These are phyloP conservation scores for Anastatus disparis DNA, from an alignment of 1,140 invertebrate species.

Conservation along the genomic window DNA sequence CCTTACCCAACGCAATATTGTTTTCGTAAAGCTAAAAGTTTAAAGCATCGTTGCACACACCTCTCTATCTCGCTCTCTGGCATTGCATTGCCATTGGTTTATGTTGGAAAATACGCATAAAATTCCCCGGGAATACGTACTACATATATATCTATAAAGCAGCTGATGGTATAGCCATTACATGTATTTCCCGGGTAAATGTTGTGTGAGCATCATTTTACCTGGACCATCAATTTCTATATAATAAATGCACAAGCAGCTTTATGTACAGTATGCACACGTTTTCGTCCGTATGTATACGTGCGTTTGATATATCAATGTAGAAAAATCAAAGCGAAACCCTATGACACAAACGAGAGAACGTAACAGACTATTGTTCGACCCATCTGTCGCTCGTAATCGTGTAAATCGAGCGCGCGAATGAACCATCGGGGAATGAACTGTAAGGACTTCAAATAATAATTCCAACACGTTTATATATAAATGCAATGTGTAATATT, in stretches of 20 bases:
- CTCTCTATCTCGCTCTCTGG: too few species aligned
- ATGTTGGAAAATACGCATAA: too few species aligned
- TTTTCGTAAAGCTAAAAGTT: too few species aligned
- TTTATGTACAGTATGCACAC: too few species aligned
- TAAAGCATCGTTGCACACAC: too few species aligned
- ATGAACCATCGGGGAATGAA: neutral
- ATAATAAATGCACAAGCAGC: too few species aligned
- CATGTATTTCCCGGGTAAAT: neutral
- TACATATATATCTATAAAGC: neutral
- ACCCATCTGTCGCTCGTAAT: conserved; percentile 23
- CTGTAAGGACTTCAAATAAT: neutral
- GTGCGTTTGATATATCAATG: too few species aligned
- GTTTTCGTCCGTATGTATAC: neutral
- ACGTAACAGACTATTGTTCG: conserved; percentile 9
- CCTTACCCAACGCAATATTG: too few species aligned
- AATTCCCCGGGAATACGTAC: neutral
- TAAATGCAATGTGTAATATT: too few species aligned
- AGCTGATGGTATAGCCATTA: neutral
- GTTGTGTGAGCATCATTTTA: neutral
- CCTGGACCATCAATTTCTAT: too few species aligned
- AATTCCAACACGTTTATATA: neutral
- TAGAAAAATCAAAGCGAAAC: neutral
- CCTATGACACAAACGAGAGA: too few species aligned
- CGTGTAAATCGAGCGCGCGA: conserved; percentile 22
- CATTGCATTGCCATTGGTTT: too few species aligned